Conservation (phyloP, 1,140 invertebrate species). For the Caerostris darwini region DNA sequence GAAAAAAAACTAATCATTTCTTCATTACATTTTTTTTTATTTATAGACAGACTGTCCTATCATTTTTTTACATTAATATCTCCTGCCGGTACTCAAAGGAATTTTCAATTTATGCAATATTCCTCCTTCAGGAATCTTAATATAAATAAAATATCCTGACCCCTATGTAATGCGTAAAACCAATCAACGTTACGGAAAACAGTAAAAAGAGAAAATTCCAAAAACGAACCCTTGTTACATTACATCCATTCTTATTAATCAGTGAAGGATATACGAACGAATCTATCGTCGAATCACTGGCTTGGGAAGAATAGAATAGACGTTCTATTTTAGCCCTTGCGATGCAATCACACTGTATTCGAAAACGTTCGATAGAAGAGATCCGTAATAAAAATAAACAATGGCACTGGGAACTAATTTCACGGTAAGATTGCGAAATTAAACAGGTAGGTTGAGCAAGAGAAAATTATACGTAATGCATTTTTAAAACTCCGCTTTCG, state of each 20-base stretch:
- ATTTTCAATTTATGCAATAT: not conserved
- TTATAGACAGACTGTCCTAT: no score
- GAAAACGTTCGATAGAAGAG: not conserved
- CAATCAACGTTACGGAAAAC: not conserved
- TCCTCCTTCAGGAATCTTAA: not conserved
- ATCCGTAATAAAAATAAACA: slow-evolving; percentile 55
- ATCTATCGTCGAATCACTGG: not conserved
- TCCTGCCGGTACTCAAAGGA: not conserved
- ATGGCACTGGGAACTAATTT: slow-evolving; percentile 45
- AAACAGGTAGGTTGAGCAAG: slow-evolving; percentile 61
- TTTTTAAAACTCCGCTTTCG: slow-evolving; percentile 53
- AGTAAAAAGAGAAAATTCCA: not conserved
- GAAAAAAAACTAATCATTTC: no score
- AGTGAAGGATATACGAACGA: not conserved
- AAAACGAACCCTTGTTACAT: not conserved
- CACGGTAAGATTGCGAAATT: slow-evolving; percentile 69
- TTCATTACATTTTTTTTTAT: no score
- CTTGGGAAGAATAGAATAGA: not conserved
- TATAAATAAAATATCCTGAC: not conserved
- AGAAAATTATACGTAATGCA: slow-evolving; percentile 58
- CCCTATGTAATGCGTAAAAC: not conserved
- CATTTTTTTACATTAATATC: not conserved
- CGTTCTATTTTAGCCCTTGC: not conserved
- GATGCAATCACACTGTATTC: not conserved
- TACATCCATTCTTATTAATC: not conserved